phyloP scores from a whole-genome alignment of 2,888 invertebrate genomes.

The Malacosoma neustria region DNA sequence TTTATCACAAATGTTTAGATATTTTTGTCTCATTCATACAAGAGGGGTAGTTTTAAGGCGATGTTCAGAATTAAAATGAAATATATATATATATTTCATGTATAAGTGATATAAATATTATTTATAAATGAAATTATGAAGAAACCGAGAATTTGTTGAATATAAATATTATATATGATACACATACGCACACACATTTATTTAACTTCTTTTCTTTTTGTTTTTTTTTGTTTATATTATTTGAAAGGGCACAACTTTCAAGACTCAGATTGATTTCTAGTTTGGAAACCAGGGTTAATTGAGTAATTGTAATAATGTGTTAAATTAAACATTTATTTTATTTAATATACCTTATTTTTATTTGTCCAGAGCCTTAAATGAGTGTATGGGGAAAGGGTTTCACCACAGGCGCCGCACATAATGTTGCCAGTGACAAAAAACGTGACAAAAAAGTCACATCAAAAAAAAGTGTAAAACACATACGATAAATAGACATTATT shows the following conservation, averaged over 20 bases:
- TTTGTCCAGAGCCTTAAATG: background rate
- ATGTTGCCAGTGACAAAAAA: slow-evolving; percentile 48
- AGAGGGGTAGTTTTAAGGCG: background rate
- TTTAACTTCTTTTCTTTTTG: slow-evolving; percentile 37
- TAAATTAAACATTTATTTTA: background rate
- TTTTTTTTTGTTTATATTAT: background rate
- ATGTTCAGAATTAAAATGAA: background rate
- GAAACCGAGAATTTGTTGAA: too few species aligned
- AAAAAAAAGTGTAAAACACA: slow-evolving; percentile 64
- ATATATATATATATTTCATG: slow-evolving; percentile 11
- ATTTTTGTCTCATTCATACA: background rate
- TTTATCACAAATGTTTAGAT: background rate
- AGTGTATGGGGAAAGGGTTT: slow-evolving; percentile 49
- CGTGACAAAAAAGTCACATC: slow-evolving; percentile 15
- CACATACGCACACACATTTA: too few species aligned
- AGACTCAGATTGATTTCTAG: background rate
- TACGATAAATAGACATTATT: slow-evolving; percentile 66
- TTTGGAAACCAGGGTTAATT: background rate
- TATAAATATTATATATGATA: too few species aligned
- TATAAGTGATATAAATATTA: slow-evolving; percentile 16
- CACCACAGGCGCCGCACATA: slow-evolving; percentile 56
- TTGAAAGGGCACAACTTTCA: background rate
- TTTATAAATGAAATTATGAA: too few species aligned
- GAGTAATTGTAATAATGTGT: background rate
- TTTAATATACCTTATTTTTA: background rate